Evolutionary conservation across 2,113 vertebrate genomes (phyloP).

Genomic region (Pteruthius melanotis): DNA sequence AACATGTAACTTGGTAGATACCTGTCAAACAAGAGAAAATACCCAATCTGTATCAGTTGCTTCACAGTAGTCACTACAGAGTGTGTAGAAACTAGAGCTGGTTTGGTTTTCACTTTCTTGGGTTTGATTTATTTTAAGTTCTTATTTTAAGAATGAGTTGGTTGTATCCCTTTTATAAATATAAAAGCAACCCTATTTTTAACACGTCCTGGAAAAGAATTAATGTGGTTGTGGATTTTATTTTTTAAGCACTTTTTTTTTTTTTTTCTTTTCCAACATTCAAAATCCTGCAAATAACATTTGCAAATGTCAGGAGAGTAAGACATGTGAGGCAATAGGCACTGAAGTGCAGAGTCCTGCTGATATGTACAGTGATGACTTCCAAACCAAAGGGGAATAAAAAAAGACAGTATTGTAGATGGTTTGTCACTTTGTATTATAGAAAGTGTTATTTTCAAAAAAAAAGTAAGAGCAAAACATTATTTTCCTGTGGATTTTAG

Average conservation of each 20-base stretch:
- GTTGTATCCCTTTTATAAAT: constrained; percentile 74
- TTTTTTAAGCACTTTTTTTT: constrained; percentile 63
- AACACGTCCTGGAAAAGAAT: constrained; percentile 72
- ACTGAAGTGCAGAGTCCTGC: constrained; percentile 69
- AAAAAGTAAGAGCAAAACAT: constrained; percentile 48
- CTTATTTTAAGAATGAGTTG: constrained; percentile 71
- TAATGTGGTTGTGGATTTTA: constrained; percentile 67
- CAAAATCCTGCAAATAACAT: constrained; percentile 68
- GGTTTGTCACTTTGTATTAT: constrained; percentile 75
- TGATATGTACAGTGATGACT: constrained; percentile 67
- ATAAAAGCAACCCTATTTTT: constrained; percentile 70
- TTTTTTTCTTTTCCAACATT: constrained; percentile 58
- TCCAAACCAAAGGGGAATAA: constrained; percentile 79
- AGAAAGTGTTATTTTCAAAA: constrained; percentile 73
- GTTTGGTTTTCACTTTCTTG: constrained; percentile 17
- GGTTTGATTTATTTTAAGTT: constrained; percentile 20
- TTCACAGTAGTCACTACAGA: constrained; percentile 71
- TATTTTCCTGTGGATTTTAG: constrained; percentile 69
- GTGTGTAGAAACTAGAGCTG: constrained; percentile 70
- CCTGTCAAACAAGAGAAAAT: constrained; percentile 72
- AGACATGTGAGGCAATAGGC: constrained; percentile 72
- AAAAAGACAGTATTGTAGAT: constrained; percentile 69
- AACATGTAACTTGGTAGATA: constrained; percentile 76
- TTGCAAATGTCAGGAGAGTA: constrained; percentile 69
- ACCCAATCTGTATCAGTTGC: constrained; percentile 71